A percentile compares a stretch with the other conserved stretches of the same genome.
Conservation (phyloP, 2,113 vertebrate species). For the Pipra filicauda region DNA sequence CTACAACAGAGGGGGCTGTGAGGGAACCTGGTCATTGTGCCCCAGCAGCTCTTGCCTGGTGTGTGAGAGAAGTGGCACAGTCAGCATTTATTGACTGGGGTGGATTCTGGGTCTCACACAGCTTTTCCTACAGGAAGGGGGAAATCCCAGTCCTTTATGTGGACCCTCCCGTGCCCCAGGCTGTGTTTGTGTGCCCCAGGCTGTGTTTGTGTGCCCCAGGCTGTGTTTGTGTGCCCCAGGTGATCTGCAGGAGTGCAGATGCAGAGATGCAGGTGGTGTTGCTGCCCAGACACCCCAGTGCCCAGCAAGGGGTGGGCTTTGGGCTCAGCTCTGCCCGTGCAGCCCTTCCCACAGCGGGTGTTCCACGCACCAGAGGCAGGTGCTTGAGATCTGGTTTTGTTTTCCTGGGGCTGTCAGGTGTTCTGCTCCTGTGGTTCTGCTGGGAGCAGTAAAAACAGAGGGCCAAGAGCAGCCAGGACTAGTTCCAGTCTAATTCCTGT, state of each 20-base stretch:
- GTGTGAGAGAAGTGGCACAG: no score
- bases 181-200: background rate
- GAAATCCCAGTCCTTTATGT: background rate
- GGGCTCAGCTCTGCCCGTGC: background rate
- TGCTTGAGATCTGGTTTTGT: no score
- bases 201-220: background rate
- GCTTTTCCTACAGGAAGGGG: background rate
- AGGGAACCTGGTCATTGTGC: background rate
- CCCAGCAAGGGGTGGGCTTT: background rate
- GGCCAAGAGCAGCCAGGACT: background rate
- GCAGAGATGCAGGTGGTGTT: accelerated
- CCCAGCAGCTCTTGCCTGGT: background rate
- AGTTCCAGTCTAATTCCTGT: accelerated
- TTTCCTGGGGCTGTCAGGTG: accelerated
- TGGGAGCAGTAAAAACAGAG: background rate
- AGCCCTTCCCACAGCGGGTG: accelerated
- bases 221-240: background rate
- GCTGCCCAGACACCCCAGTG: accelerated
- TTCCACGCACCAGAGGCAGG: accelerated
- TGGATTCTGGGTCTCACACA: background rate
- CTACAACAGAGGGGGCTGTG: background rate
- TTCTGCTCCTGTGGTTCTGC: background rate
- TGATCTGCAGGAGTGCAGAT: background rate
- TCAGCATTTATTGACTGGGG: background rate
- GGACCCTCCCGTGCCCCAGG: background rate